Conservation (phyloP, 2,113 vertebrate species). For the Lycocorax pyrrhopterus region DNA sequence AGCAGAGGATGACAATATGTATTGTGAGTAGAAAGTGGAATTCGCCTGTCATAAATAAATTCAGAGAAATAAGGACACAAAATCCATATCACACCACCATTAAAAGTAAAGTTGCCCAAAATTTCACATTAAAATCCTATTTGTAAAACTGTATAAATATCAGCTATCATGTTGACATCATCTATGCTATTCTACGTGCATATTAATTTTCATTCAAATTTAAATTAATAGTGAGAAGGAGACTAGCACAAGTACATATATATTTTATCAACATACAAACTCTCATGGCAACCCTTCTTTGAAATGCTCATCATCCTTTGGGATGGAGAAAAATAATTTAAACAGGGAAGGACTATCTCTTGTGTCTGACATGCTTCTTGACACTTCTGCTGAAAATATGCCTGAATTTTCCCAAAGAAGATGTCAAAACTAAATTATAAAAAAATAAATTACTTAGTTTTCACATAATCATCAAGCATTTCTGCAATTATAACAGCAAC, state of each 20-base stretch:
- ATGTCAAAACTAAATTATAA: neutral
- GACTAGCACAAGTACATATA: neutral
- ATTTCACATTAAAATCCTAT: neutral
- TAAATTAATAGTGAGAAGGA: neutral
- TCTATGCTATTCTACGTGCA: neutral
- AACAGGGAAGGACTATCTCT: neutral
- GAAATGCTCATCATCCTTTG: neutral
- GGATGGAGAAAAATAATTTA: neutral
- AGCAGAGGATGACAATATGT: neutral
- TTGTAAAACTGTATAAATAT: neutral
- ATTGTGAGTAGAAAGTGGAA: neutral
- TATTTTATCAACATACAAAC: neutral
- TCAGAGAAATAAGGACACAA: neutral
- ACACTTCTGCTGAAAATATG: neutral
- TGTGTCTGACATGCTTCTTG: neutral
- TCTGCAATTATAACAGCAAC: neutral
- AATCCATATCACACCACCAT: neutral
- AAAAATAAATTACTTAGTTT: neutral
- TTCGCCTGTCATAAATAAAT: neutral
- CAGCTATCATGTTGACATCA: neutral
- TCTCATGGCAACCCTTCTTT: neutral
- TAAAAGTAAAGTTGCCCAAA: neutral
- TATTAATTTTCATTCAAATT: neutral
- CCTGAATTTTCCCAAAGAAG: neutral
- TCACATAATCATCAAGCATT: neutral